Evolutionary conservation across 2,797 vertebrate species (phyloP), one percentile per base, ranked within the genome.

Genomic region (Mus caroli): DNA sequence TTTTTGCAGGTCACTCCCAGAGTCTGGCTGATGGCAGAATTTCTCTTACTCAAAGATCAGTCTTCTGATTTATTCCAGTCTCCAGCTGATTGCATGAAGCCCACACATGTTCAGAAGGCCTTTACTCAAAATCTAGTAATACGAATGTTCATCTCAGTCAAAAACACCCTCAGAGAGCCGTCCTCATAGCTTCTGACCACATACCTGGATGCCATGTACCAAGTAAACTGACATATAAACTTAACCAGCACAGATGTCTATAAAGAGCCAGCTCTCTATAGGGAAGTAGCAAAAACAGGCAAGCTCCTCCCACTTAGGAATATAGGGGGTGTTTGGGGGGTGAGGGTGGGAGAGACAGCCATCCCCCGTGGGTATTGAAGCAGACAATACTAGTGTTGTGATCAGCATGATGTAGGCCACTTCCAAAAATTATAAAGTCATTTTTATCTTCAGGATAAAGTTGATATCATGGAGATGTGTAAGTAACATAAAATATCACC

Each of bases 121-220:
- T 77, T 62, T 89, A 52, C 62, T 89, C 31, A 37, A 0, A 80
- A 54, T 52, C 69, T 37, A 19, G 50, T 6, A 9, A 15, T 67
- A 24, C 22, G 52, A 40, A 37, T 37, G 20, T 50, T 50, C n/a
- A 26, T 67, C 40, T 76, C 31, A 28, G 31, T 69, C 78, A 60
- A 56, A 91, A 91, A 80, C 56, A 58, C 64, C 24, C 26, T 75
- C 58, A 34, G 56, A 84, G 93, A 62, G 88, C 78, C 64, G 73
- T 50, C 60, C 15, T 67, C 79, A 91, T 79, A 34, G 54, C 19
- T 9, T 90, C 40, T 75, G 88, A 78, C 43, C 50, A n/a, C 43
- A 1, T 28, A 52, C 24, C 80, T 85, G 52, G 52, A 58, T 37
- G 5, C 52, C 28, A 17, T 34, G 46, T 15, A n/a, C 24, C 31